Base-by-base conservation (phyloP, 2,797 vertebrate species). In the Gallinago solitaria region DNA sequence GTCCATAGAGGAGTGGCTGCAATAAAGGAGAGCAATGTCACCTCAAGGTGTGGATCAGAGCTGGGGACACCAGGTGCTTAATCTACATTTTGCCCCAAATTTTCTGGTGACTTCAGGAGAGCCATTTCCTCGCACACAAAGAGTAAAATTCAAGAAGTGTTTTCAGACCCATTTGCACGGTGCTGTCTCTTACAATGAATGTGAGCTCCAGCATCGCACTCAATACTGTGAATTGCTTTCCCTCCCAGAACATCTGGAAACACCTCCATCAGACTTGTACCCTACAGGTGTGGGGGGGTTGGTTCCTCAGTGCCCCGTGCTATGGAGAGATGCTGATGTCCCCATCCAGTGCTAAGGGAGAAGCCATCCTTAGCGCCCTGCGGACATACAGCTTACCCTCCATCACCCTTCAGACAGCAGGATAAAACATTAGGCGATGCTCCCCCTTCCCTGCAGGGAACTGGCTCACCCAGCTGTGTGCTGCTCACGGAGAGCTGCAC, bases 391-490 rank as follows among this genome's bases (percentile, higher is more conserved):
- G 8, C 41, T 82, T 10, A 6, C 9, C 48, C 56, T 54, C 48
- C 7, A 24, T 9, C 1, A 0, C 54, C 50, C 17, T 69, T n/a
- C 59, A 24, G 37, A 16, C 5, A 30, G 0, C 24, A 4, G 0
- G 9, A 48, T 39, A 5, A 0, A 74, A 28, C 2, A 4, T 1
- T 1, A 8, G 57, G 16, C 39, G 32, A 33, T 47, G 16, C 21
- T 59, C 43, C 76, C 28, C 3, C 15, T 57, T 30, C 51, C 43
- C 71, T 63, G 33, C 20, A 19, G 39, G 28, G 45, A 60, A 4
- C 12, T 4, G 60, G 19, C 53, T 84, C 35, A 35, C 18, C 12
- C 4, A 1, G 2, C 12, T 27, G 8, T 10, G 50, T 45, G 43
- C 73, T 83, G 73, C 45, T 64, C 41, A 3, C 1, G 3, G 48